These are phyloP conservation scores for Dryocosmus kuriphilus DNA, from an alignment of 2,888 invertebrate genomes.

Conservation along the genomic window DNA sequence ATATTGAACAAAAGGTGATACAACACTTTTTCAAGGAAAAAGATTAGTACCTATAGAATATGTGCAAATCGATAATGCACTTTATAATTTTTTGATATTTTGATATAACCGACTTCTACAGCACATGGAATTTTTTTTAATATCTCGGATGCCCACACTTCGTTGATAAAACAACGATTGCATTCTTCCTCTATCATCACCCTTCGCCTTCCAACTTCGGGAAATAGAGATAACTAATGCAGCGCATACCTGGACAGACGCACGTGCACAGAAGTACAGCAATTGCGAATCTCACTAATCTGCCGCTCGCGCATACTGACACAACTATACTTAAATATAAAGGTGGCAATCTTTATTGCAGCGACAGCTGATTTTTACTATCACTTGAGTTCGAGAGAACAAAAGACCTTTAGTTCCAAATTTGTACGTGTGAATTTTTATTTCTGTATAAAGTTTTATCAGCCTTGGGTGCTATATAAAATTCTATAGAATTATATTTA, in stretches of 20 bases:
- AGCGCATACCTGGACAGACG: slow-evolving; percentile 57
- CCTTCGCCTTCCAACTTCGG: slow-evolving; percentile 61
- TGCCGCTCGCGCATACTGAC: slow-evolving; percentile 35
- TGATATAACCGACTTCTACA: neutral
- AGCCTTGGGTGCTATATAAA: too few relatives aligned
- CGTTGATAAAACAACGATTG: slow-evolving; percentile 71
- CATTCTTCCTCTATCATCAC: slow-evolving; percentile 70
- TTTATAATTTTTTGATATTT: neutral
- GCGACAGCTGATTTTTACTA: slow-evolving; percentile 55
- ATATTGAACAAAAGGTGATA: neutral
- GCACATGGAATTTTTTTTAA: neutral
- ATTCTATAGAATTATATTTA: too few relatives aligned
- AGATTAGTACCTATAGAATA: too few relatives aligned
- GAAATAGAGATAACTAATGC: slow-evolving; percentile 67
- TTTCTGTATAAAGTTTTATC: too few relatives aligned
- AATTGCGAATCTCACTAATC: slow-evolving; percentile 47
- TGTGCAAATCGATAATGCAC: neutral
- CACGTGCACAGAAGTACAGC: slow-evolving; percentile 50
- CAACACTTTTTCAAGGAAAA: neutral
- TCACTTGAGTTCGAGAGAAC: neutral
- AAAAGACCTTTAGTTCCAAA: slow-evolving; percentile 17
- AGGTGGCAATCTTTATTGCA: slow-evolving; percentile 62
- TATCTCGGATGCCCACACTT: slow-evolving; percentile 68
- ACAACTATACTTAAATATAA: slow-evolving; percentile 51
- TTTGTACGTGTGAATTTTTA: too few relatives aligned